Evolutionary conservation across 2,888 invertebrate genomes (phyloP), one percentile per base, ranked within the genome.

Genomic region (Dryococelus australis): DNA sequence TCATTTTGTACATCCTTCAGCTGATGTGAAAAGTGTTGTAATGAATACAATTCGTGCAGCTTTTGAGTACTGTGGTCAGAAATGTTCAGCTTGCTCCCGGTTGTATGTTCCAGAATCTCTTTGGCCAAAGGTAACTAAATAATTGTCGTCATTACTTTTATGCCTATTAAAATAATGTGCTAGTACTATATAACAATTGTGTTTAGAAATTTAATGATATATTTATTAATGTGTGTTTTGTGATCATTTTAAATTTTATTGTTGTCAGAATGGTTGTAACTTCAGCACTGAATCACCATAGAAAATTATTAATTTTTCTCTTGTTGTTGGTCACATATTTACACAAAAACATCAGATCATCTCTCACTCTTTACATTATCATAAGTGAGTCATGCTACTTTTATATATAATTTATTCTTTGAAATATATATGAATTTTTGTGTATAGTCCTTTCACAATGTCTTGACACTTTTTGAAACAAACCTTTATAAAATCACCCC

Each of bases 61-160:
- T 1, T 99, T 99, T 92, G 99, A 99, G 93, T 99, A 96, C 92
- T 96, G 96, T 91, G 99, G 99, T 0, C 99, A 99, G 92, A 99
- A 99, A 92, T 99, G 99, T 93, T 99, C 99, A 2, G 99, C 99
- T 0, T 98, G 98, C 92, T 98, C 99, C n/a, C 95, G 99, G 91
- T 95, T 99, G 94, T 99, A 99, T 93, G 96, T 99, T 86, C 99
- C 99, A 0, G 95, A 96, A 91, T 98, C 98, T 5, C 92, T 98
- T 85, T 98, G 98, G 97, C 93, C 94, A 43, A 91, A 94, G 92
- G 94, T 96, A 91, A 90, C 90, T 89, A 47, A 47, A 47, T 47
- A 0, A 47, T 47, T 47, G 10, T 47, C 2, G 47, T 47, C 47
- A n/a, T 24, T 20, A 65, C 24, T 65, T 24, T 51, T 51, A 51